Conservation (phyloP, 2,113 vertebrate species). For the Chaetura pelagica region DNA sequence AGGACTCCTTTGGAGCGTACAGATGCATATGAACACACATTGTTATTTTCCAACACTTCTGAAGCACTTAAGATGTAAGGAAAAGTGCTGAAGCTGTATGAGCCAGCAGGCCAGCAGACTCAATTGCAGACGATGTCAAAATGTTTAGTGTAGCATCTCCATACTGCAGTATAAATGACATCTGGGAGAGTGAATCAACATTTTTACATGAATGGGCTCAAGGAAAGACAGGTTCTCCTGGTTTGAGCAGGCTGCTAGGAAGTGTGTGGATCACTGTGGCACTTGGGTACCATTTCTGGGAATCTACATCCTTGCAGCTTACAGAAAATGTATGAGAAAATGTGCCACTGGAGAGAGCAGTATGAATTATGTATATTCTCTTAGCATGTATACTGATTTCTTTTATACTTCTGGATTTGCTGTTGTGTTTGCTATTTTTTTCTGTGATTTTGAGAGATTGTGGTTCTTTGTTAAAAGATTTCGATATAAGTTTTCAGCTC, state of each 20-base stretch:
- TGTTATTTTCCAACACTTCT: conserved; percentile 33
- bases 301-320: neutral
- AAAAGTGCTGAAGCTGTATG: neutral
- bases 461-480: neutral
- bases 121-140: conserved; percentile 7
- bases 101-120: neutral
- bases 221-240: neutral
- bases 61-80: neutral
- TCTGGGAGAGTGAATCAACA: neutral
- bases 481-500: neutral
- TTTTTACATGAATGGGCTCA: neutral
- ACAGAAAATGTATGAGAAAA: neutral
- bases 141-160: neutral
- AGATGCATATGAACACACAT: neutral
- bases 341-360: neutral
- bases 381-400: neutral
- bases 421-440: neutral
- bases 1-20: conserved; percentile 1
- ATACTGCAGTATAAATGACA: neutral
- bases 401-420: neutral
- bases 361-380: neutral
- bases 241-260: neutral
- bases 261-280: neutral
- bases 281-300: neutral
- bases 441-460: neutral